A percentile compares a stretch with the other conserved stretches of the same genome.
phyloP scores from a whole-genome alignment of 2,797 vertebrate species.

The Adelosebastes latens region DNA sequence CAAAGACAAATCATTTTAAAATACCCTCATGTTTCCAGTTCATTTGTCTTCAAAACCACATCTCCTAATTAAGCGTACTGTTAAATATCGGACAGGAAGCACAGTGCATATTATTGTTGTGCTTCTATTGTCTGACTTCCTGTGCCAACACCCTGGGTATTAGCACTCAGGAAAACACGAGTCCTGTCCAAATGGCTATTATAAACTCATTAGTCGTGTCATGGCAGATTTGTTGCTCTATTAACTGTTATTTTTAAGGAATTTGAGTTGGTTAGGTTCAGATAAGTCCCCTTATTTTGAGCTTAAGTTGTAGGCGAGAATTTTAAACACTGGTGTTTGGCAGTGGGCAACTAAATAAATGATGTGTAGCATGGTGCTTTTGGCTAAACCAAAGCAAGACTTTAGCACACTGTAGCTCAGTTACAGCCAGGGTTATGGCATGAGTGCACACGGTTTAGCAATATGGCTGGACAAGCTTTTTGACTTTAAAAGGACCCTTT shows the following conservation, averaged over 20 bases:
- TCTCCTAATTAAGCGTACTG: constrained; percentile 34
- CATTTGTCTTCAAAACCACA: not conserved
- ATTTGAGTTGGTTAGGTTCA: not conserved
- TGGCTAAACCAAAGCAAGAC: not conserved
- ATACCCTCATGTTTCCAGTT: not conserved
- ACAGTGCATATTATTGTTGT: constrained; percentile 47
- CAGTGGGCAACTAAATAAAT: not conserved
- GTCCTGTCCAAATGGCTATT: constrained; percentile 1
- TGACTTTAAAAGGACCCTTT: not conserved
- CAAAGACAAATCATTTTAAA: not conserved
- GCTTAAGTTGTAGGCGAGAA: not conserved
- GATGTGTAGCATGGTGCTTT: not conserved
- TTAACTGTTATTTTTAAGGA: not conserved
- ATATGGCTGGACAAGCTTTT: not conserved
- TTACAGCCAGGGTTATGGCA: not conserved
- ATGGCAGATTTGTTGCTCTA: constrained; percentile 1
- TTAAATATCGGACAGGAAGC: constrained; percentile 48
- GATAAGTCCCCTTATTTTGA: not conserved
- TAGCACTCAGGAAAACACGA: constrained; percentile 39
- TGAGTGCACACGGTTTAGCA: not conserved
- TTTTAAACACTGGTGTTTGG: not conserved
- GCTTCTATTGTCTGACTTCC: constrained; percentile 65
- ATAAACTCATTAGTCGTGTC: constrained; percentile 25
- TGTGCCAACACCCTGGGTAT: constrained; percentile 39
- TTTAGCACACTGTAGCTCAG: not conserved